A percentile compares a stretch with the other conserved stretches of the same genome.
phyloP scores from a whole-genome alignment of 2,113 vertebrate species.

The Burhinus bistriatus region DNA sequence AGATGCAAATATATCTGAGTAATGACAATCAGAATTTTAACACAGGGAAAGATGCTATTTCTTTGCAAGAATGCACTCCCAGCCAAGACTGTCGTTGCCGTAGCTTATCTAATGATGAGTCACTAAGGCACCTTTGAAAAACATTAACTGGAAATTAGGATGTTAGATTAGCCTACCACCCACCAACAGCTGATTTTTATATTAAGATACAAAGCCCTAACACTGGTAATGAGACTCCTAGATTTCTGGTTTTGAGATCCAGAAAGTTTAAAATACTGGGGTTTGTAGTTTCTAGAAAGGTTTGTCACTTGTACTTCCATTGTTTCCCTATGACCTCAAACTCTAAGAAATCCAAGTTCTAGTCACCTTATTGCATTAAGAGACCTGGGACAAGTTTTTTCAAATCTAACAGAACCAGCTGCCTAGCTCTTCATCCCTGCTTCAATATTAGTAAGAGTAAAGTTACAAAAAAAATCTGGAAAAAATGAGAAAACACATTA shows the following conservation, averaged over 20 bases:
- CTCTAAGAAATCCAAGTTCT: not conserved
- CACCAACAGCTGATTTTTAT: not conserved
- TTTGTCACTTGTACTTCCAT: not conserved
- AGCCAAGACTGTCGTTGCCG: not conserved
- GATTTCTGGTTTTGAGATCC: not conserved
- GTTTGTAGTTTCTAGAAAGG: not conserved
- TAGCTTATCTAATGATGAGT: not conserved
- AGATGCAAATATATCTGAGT: not conserved
- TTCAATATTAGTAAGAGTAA: not conserved
- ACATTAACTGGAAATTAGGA: not conserved
- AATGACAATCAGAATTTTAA: not conserved
- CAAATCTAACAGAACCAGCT: not conserved
- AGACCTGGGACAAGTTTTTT: not conserved
- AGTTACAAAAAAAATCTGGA: not conserved
- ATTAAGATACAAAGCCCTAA: not conserved
- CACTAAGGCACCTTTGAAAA: not conserved
- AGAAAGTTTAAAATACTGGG: not conserved
- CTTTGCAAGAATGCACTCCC: not conserved
- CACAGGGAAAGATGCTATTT: not conserved
- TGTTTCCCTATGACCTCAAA: not conserved
- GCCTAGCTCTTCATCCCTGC: not conserved
- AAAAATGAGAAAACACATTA: not conserved
- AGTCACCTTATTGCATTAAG: not conserved
- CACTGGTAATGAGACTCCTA: not conserved
- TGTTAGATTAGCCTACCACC: not conserved